Evolutionary conservation across 2,888 invertebrate genomes (phyloP), one percentile per base, ranked within the genome.

Genomic region (Troglohyphantes excavatus): DNA sequence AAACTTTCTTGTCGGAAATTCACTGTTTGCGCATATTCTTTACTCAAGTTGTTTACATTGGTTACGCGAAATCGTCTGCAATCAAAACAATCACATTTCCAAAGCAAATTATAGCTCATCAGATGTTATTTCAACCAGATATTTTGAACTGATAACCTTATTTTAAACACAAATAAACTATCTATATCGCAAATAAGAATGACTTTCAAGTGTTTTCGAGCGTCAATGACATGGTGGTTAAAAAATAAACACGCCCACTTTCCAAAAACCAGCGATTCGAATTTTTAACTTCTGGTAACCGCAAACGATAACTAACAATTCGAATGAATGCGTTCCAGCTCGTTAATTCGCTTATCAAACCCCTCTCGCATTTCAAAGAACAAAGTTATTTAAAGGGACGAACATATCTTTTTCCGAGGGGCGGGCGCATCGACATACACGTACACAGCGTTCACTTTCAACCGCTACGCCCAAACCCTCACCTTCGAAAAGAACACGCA

Each of bases 171-270:
- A 2, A 39, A 39, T 39, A 39, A 39, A n/a, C 9, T 11, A 39
- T 39, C 7, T 13, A 39, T 11, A 2, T 39, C 39, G 13, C 39
- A 39, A 13, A 39, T 11, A 39, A 39, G 13, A 39, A 2, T 39
- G 9, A 39, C 3, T 39, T 11, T 39, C 13, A 39, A 11, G 3
- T 21, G 19, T 70, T 70, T 68, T 68, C 19, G 9, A 17, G n/a
- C 19, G 43, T 2, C 13, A 67, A 21, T 46, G 63, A 72, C 73
- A 83, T 70, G 63, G 83, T 83, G 73, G 83, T 63, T 63, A 63
- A 72, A 73, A 46, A 78, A 33, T 59, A 75, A 89, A 89, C 88
- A 89, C 88, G 88, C 88, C 88, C 88, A 89, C 88, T 89, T 83
- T 23, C 59, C 23, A 67, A 59, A 33, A 65, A 13, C 17, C 53